Base-by-base conservation (phyloP, 2,797 vertebrate species). In the Sebastes elongatus region DNA sequence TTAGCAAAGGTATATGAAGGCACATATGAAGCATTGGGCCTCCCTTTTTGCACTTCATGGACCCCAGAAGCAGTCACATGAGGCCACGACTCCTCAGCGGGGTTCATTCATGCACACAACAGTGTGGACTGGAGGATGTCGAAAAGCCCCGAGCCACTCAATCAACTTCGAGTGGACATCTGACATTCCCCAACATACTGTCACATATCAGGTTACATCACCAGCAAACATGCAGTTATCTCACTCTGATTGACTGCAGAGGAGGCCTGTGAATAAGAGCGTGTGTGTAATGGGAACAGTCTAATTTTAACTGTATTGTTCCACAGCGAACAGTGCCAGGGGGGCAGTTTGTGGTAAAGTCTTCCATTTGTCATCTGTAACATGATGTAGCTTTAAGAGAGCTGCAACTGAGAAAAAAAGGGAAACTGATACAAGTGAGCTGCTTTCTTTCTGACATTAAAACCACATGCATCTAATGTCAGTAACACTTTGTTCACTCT, bases 121-220 rank as follows among this genome's bases (percentile, higher is more conserved):
- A 65, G 76, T 72, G 78, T 64, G 28, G 75, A 71, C 61, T 7
- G 59, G 80, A 14, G 74, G 74, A 87, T 60, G 83, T 78, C 49
- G 10, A 90, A 90, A 89, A 83, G 74, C 62, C 68, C 66, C 53
- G 28, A 78, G 63, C 52, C 71, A 67, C 75, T 89, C 85, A 66
- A 69, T 88, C 83, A 84, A 78, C 77, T 81, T 91, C 2, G 74
- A 92, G 88, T 59, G 72, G 90, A 89, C 90, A 81, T 94, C 85
- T 92, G 92, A 94, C 93, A 94, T 94, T 94, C 92, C 91, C 86
- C 89, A 90, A 90, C 86, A 82, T 59, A 84, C 91, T 94, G 93
- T 94, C 93, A 95, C 55, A 87, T 92, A 93, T 93, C 93, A 81
- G 82, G 89, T 94, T 94, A 92, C 93, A 92, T 94, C 88, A 94